A percentile compares a stretch with the other conserved stretches of the same genome.
Conservation (phyloP, 1,140 invertebrate genomes). For the Ctenoplectra terminalis region DNA sequence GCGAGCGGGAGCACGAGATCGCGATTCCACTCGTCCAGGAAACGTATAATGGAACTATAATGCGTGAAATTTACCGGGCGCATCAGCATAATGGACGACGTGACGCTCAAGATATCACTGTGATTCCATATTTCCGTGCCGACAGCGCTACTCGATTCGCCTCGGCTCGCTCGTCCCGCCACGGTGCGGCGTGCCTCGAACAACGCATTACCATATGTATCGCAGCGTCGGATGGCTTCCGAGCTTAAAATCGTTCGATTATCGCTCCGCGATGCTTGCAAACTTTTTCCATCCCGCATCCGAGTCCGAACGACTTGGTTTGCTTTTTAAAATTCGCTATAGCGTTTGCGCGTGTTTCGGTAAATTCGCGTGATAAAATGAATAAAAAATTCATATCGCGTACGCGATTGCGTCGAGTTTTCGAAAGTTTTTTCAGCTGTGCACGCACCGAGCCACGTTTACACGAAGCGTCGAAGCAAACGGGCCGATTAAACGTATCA, state of each 20-base stretch:
- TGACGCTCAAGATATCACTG: slow-evolving; percentile 69
- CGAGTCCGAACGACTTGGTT: not conserved
- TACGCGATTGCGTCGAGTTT: slow-evolving; percentile 13
- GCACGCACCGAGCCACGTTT: slow-evolving; percentile 44
- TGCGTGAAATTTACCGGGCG: slow-evolving; percentile 71
- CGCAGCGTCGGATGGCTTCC: slow-evolving; percentile 17
- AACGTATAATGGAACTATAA: slow-evolving; percentile 71
- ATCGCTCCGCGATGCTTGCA: slow-evolving; percentile 14
- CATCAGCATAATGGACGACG: slow-evolving; percentile 71
- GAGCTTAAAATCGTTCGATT: slow-evolving; percentile 60
- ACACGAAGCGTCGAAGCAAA: slow-evolving; percentile 62
- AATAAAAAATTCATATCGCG: not conserved
- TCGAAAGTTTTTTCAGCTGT: slow-evolving; percentile 69
- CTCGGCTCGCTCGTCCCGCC: slow-evolving; percentile 33
- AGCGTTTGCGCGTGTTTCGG: not conserved
- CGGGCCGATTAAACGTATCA: slow-evolving; percentile 77
- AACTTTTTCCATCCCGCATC: not conserved
- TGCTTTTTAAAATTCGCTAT: not conserved
- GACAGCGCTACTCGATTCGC: slow-evolving; percentile 43
- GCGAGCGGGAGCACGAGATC: slow-evolving; percentile 64
- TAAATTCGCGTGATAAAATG: not conserved
- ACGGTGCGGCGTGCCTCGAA: slow-evolving; percentile 5
- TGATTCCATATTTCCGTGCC: slow-evolving; percentile 69
- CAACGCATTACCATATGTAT: slow-evolving; percentile 19
- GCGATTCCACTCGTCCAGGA: slow-evolving; percentile 65